phyloP scores from a whole-genome alignment of 2,888 invertebrate species.

The Stenodema calcarata region DNA sequence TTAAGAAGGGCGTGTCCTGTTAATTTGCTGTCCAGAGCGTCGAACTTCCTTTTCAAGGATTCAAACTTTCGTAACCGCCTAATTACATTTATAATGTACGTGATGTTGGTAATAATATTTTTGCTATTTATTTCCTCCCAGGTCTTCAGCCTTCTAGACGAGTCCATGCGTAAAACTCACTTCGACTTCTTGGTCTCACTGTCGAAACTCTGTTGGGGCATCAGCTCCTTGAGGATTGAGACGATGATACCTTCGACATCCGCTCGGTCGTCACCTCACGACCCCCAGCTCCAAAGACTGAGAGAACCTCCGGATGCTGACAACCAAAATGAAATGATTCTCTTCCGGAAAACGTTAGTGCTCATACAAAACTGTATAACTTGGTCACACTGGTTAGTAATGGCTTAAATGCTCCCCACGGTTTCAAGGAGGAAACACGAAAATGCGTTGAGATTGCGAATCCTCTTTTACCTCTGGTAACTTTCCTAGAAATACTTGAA shows the following conservation, averaged over 20 bases:
- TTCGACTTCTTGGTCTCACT: not conserved
- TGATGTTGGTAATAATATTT: too few species aligned
- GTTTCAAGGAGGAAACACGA: too few species aligned
- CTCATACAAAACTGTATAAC: too few species aligned
- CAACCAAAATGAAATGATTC: not conserved
- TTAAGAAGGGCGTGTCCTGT: too few species aligned
- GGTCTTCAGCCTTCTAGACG: not conserved
- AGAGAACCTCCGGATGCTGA: not conserved
- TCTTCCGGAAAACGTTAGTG: not conserved
- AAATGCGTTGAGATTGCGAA: too few species aligned
- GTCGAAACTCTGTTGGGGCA: conserved; percentile 16
- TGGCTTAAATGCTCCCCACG: too few species aligned
- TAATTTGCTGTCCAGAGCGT: too few species aligned
- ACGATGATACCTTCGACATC: not conserved
- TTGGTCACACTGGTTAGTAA: too few species aligned
- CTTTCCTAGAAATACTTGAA: not conserved
- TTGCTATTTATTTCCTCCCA: not conserved
- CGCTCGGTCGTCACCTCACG: not conserved
- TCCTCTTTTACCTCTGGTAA: too few species aligned
- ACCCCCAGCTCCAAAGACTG: not conserved
- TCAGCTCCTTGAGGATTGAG: conserved; percentile 6
- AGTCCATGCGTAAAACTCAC: not conserved
- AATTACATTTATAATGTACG: too few species aligned
- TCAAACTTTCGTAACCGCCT: too few species aligned
- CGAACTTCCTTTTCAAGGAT: too few species aligned